Conservation (phyloP, 35 echinoderm and acorn worm genomes). For the Ophiothrix spiculata region DNA sequence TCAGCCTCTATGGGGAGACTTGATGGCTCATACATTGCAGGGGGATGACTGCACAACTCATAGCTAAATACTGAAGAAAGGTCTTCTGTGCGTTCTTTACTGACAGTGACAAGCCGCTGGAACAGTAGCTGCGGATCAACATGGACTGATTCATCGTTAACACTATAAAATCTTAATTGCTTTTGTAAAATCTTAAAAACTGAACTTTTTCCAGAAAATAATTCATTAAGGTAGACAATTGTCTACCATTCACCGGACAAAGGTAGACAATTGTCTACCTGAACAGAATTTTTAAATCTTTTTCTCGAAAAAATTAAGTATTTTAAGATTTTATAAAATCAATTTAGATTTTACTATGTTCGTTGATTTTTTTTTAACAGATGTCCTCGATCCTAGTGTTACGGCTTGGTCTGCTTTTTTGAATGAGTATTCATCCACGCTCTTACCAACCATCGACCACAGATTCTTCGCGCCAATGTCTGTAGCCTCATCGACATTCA, state of each 20-base stretch:
- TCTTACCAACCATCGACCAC: constrained; percentile 19
- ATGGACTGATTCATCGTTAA: constrained; percentile 25
- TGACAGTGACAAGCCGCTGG: constrained; percentile 42
- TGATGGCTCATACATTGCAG: constrained; percentile 64
- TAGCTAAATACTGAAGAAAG: constrained; percentile 43
- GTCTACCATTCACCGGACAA: too few species aligned
- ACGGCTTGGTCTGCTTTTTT: constrained; percentile 49
- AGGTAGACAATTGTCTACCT: too few species aligned
- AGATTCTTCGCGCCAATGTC: constrained; percentile 46
- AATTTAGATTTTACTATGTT: too few species aligned
- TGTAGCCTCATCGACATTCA: constrained; percentile 57
- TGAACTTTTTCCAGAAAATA: too few species aligned
- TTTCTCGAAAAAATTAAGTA: too few species aligned
- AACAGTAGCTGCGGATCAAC: constrained; percentile 75
- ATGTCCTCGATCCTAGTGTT: constrained; percentile 34
- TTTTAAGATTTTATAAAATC: too few species aligned
- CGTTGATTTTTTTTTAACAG: constrained; percentile 49
- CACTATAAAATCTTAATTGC: too few species aligned
- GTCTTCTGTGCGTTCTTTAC: constrained; percentile 2
- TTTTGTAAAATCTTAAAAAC: too few species aligned
- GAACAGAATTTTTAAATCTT: too few species aligned
- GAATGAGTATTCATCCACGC: constrained; percentile 50
- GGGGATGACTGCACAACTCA: constrained; percentile 75
- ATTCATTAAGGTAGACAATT: too few species aligned
- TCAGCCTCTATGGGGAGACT: constrained; percentile 16